phyloP scores from a whole-genome alignment of 1,140 invertebrate genomes.

The Antheraea mylitta region DNA sequence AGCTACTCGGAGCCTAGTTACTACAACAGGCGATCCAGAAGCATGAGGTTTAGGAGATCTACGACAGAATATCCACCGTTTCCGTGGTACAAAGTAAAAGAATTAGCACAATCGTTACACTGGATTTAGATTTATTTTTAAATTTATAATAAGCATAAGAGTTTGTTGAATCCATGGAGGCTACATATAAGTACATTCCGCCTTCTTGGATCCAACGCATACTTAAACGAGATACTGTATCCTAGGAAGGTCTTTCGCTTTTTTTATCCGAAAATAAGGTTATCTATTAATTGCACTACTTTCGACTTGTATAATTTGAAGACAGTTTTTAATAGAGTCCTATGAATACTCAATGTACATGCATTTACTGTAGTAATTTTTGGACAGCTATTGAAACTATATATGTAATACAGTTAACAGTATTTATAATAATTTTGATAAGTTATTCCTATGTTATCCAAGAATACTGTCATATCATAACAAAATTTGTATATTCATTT shows the following conservation, averaged over 20 bases:
- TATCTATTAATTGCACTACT: conserved; percentile 31
- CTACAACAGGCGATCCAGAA: conserved; percentile 73
- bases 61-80: conserved; percentile 79
- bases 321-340: conserved; percentile 31
- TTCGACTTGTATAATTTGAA: conserved; percentile 38
- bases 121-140: conserved; percentile 75
- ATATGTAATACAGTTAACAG: background rate
- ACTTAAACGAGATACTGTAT: conserved; percentile 44
- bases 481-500: background rate
- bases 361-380: conserved; percentile 38
- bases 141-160: conserved; percentile 42
- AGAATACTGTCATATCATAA: background rate
- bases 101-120: conserved; percentile 80
- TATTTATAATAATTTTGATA: background rate
- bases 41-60: conserved; percentile 68
- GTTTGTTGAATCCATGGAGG: conserved; percentile 71
- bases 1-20: conserved; percentile 60
- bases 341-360: conserved; percentile 40
- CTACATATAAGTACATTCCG: conserved; percentile 30
- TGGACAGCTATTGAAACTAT: background rate
- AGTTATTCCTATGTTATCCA: background rate
- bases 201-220: conserved; percentile 69
- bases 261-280: conserved; percentile 33
- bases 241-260: conserved; percentile 48
- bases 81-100: conserved; percentile 86